Conservation (phyloP, 2,113 vertebrate species). For the Ceyx margarethae region DNA sequence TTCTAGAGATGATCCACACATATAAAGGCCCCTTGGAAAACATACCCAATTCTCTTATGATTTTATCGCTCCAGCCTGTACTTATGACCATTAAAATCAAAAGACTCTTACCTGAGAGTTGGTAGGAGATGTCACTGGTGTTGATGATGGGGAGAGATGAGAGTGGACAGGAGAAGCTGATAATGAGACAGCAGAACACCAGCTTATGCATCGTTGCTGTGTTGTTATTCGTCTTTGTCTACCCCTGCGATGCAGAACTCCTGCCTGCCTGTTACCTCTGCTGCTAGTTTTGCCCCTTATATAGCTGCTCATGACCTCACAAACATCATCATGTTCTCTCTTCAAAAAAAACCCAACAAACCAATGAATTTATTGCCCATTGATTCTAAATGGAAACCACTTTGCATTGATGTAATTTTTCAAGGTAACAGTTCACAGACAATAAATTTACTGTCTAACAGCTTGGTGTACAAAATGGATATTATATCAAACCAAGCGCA, state of each 20-base stretch:
- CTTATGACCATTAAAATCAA: neutral
- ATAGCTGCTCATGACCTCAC: slow-evolving; percentile 73
- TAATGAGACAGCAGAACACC: slow-evolving; percentile 55
- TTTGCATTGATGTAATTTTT: slow-evolving; percentile 82
- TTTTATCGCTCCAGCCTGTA: neutral
- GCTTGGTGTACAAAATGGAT: slow-evolving; percentile 61
- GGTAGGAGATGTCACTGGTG: slow-evolving; percentile 17
- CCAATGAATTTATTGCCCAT: slow-evolving; percentile 61
- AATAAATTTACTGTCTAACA: slow-evolving; percentile 74
- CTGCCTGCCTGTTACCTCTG: slow-evolving; percentile 19
- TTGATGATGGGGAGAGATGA: slow-evolving; percentile 29
- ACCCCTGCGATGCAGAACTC: neutral
- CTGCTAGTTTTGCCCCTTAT: slow-evolving; percentile 51
- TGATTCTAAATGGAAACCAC: slow-evolving; percentile 72
- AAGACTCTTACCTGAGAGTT: slow-evolving; percentile 68
- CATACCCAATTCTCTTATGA: neutral
- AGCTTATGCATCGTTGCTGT: slow-evolving; percentile 56
- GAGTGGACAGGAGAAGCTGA: slow-evolving; percentile 55
- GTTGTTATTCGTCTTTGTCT: neutral
- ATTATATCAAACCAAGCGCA: slow-evolving; percentile 65
- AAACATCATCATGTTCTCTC: slow-evolving; percentile 54
- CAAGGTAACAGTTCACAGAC: slow-evolving; percentile 72
- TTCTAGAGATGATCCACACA: neutral
- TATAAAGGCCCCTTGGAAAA: neutral
- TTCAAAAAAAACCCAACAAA: neutral